These are phyloP conservation scores for Limnothrissa miodon DNA, from an alignment of 2,113 vertebrate species.

Conservation along the genomic window DNA sequence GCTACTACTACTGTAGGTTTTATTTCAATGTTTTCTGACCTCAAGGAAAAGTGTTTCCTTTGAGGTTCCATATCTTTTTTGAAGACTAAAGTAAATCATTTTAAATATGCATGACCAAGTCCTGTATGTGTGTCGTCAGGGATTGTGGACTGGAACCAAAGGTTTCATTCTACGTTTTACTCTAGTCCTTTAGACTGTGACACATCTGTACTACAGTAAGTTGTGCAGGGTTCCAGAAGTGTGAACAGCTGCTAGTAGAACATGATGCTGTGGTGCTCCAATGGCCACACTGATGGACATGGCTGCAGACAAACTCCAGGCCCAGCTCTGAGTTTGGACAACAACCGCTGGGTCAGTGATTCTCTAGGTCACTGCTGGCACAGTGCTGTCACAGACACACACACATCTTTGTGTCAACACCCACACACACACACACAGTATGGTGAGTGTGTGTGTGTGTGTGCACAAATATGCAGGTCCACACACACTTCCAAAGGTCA, in stretches of 20 bases:
- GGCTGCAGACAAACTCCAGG: too few species aligned
- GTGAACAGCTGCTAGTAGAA: too few species aligned
- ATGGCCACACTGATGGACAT: neutral
- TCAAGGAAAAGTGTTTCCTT: neutral
- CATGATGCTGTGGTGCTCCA: neutral
- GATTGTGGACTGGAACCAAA: neutral
- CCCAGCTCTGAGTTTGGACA: neutral
- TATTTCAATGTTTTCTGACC: neutral
- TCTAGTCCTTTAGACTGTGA: neutral
- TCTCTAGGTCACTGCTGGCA: constrained; percentile 18
- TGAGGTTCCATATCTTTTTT: neutral
- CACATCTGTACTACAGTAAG: too few species aligned
- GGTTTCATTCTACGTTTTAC: neutral
- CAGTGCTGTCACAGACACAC: constrained; percentile 49
- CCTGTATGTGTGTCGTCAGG: neutral
- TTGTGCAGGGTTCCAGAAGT: too few species aligned
- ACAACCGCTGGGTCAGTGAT: neutral
- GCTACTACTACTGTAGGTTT: neutral
- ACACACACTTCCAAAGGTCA: constrained; percentile 66
- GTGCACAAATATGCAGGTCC: neutral
- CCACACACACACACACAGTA: neutral
- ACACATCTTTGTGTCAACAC: neutral
- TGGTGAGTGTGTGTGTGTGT: too few species aligned
- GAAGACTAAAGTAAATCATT: neutral
- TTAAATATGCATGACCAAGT: neutral